A percentile compares a stretch with the other conserved stretches of the same genome.
These are phyloP conservation scores for Mobula birostris DNA, from an alignment of 2,113 vertebrate genomes.

Conservation along the genomic window DNA sequence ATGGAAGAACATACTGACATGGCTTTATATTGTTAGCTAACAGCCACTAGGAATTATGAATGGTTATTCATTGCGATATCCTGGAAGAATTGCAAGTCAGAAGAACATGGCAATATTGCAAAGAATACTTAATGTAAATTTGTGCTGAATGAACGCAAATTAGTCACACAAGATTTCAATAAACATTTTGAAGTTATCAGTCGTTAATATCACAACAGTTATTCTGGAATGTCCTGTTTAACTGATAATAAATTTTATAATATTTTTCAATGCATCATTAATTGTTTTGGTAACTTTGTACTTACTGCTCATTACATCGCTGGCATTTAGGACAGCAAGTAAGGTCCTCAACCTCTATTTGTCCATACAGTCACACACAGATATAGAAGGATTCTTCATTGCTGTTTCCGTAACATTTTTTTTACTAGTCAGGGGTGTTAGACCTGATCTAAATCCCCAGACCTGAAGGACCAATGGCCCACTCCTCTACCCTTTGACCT, in stretches of 20 bases:
- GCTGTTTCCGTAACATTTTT: no score
- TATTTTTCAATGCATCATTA: neutral
- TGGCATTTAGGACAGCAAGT: no score
- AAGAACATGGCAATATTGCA: neutral
- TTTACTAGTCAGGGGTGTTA: no score
- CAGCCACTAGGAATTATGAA: neutral
- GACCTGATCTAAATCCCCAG: no score
- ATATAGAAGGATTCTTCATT: no score
- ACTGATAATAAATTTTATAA: neutral
- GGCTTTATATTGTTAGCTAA: neutral
- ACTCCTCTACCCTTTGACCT: no score
- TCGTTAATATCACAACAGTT: neutral
- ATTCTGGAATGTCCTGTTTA: neutral
- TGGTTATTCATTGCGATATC: neutral
- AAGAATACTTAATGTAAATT: neutral
- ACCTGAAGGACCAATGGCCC: no score
- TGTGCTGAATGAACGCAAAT: neutral
- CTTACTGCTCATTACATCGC: no score
- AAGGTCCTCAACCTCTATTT: no score
- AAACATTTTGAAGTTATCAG: neutral
- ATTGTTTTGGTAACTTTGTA: no score
- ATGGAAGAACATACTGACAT: neutral
- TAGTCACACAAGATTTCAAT: neutral
- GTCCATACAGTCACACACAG: no score
- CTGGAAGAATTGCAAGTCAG: neutral